Conservation (phyloP, 2,113 vertebrate species). For the Sander lucioperca region DNA sequence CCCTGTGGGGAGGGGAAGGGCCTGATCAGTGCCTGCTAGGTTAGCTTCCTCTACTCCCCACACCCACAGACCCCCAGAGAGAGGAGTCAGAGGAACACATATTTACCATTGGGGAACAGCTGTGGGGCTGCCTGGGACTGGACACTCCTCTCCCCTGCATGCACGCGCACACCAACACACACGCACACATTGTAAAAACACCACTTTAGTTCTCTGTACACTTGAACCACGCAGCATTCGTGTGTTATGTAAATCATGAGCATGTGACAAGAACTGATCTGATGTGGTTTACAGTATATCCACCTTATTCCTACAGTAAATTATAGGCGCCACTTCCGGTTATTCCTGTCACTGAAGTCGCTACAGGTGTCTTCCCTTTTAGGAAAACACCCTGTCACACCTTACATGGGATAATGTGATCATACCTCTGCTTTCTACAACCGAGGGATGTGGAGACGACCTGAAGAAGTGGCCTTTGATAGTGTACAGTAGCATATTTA, state of each 20-base stretch:
- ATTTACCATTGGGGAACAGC: conserved; percentile 99
- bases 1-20: conserved; percentile 67
- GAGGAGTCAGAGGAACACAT: conserved; percentile 86
- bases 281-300: conserved; percentile 4
- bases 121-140: conserved; percentile 91
- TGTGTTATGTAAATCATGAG: conserved; percentile 45
- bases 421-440: background rate
- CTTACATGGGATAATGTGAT: conserved; percentile 24
- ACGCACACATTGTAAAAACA: conserved; percentile 88
- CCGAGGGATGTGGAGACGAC: background rate
- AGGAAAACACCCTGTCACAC: background rate
- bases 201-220: conserved; percentile 85
- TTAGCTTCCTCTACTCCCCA: conserved; percentile 75
- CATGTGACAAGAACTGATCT: conserved; percentile 36
- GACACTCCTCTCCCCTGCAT: conserved; percentile 96
- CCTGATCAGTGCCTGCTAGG: conserved; percentile 63
- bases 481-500: background rate
- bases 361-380: background rate
- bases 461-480: background rate
- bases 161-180: conserved; percentile 81
- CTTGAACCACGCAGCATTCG: conserved; percentile 51
- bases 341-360: background rate
- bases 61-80: conserved; percentile 77
- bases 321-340: background rate
- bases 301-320: conserved; percentile 11